Percentiles rank a stretch among this genome's conserved stretches.
These are phyloP conservation scores for Mesochorus sp. DNA, from an alignment of 2,888 invertebrate genomes.

Conservation along the genomic window DNA sequence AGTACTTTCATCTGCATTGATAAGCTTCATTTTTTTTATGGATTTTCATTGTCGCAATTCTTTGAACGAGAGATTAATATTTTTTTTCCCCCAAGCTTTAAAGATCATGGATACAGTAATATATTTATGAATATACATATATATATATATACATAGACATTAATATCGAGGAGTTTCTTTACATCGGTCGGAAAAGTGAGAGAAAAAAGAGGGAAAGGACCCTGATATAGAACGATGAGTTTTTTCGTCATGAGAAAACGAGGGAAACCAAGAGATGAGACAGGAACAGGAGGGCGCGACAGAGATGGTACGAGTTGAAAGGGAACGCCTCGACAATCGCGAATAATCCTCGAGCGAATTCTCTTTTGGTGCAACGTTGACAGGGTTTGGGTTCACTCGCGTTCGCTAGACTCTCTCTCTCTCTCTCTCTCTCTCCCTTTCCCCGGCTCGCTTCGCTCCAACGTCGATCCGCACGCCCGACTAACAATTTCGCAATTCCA, in stretches of 20 bases:
- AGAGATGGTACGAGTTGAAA: conserved; percentile 33
- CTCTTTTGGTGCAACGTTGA: conserved; percentile 43
- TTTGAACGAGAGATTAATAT: conserved; percentile 3
- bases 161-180: conserved; percentile 37
- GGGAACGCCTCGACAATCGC: conserved; percentile 51
- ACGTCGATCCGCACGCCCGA: conserved; percentile 60
- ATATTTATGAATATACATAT: neutral
- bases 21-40: neutral
- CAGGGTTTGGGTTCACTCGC: conserved; percentile 28
- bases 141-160: too few relatives aligned
- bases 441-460: conserved; percentile 22
- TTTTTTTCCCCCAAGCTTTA: conserved; percentile 7
- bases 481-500: conserved; percentile 71
- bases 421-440: neutral
- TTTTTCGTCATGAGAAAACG: conserved; percentile 18
- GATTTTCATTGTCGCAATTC: neutral
- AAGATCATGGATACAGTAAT: conserved; percentile 26
- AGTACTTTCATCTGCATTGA: neutral
- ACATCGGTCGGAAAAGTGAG: conserved; percentile 6
- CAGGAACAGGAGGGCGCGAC: neutral
- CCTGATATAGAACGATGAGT: conserved; percentile 16
- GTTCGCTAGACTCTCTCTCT: conserved; percentile 19
- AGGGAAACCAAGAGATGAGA: conserved; percentile 26
- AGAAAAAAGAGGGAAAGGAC: neutral
- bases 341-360: conserved; percentile 56